Conservation (phyloP, 1,140 invertebrate genomes). For the Leptinotarsa undecemlineata region DNA sequence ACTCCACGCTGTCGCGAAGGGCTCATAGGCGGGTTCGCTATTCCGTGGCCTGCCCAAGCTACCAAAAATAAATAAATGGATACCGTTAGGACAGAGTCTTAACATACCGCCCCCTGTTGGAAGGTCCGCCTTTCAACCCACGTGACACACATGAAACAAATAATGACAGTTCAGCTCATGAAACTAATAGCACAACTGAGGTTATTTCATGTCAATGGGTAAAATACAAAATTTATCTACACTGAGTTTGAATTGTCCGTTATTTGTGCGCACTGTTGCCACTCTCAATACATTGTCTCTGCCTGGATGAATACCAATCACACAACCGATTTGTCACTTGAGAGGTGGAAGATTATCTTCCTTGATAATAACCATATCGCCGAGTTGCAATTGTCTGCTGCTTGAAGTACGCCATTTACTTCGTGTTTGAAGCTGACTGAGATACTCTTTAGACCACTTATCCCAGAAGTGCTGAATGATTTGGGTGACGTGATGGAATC, state of each 20-base stretch:
- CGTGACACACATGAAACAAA: too few relatives aligned
- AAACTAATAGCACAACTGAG: too few relatives aligned
- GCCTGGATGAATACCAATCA: slow-evolving; percentile 48
- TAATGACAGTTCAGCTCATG: too few relatives aligned
- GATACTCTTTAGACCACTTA: slow-evolving; percentile 42
- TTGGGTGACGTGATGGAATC: slow-evolving; percentile 25
- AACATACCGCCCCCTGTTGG: too few relatives aligned
- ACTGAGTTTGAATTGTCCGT: slow-evolving; percentile 34
- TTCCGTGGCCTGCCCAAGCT: too few relatives aligned
- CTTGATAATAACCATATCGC: slow-evolving; percentile 36
- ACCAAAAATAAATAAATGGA: too few relatives aligned
- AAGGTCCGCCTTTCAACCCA: too few relatives aligned
- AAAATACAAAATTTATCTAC: background rate
- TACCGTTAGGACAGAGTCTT: too few relatives aligned
- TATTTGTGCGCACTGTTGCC: slow-evolving; percentile 50
- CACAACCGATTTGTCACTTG: slow-evolving; percentile 45
- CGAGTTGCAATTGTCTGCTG: background rate
- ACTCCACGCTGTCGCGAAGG: background rate
- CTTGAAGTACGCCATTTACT: slow-evolving; percentile 27
- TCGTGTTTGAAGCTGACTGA: slow-evolving; percentile 36
- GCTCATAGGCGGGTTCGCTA: too few relatives aligned
- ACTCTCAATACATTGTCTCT: background rate
- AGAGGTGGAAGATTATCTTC: slow-evolving; percentile 35
- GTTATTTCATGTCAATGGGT: too few relatives aligned
- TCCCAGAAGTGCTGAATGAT: slow-evolving; percentile 42